Evolutionary conservation across 2,113 vertebrate species (phyloP).

Genomic region (Dipodomys stephensi): DNA sequence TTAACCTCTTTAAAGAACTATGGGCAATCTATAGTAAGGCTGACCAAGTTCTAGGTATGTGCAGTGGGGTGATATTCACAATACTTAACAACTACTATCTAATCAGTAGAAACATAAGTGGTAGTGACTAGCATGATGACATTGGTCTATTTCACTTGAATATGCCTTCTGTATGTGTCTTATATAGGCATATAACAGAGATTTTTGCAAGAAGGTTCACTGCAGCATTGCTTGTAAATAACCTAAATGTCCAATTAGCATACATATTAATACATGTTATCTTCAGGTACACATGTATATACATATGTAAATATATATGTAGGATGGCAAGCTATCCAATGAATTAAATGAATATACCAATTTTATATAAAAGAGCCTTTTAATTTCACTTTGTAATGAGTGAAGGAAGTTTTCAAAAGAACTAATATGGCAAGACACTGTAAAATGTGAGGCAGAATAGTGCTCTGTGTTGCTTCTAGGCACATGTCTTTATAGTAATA

Average conservation of each 20-base stretch:
- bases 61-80: not conserved
- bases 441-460: slow-evolving; percentile 36
- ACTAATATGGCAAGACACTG: not conserved
- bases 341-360: slow-evolving; percentile 7
- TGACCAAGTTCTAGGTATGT: slow-evolving; percentile 8
- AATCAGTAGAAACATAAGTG: not conserved
- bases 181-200: not conserved
- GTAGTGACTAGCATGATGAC: not conserved
- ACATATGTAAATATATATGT: not conserved
- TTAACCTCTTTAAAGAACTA: slow-evolving; percentile 9
- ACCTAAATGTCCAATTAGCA: not conserved
- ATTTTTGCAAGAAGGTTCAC: not conserved
- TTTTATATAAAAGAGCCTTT: slow-evolving; percentile 16
- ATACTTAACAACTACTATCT: slow-evolving; percentile 42
- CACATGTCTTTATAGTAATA: not conserved
- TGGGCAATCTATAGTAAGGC: not conserved
- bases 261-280: not conserved
- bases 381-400: slow-evolving; percentile 18
- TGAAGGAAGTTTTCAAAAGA: not conserved
- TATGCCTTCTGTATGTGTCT: not conserved
- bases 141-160: slow-evolving; percentile 27
- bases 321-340: not conserved
- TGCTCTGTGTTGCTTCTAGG: not conserved
- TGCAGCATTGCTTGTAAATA: not conserved
- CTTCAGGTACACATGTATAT: no score